These are phyloP conservation scores for Ispidina picta DNA, from an alignment of 2,797 vertebrate species.

Conservation along the genomic window DNA sequence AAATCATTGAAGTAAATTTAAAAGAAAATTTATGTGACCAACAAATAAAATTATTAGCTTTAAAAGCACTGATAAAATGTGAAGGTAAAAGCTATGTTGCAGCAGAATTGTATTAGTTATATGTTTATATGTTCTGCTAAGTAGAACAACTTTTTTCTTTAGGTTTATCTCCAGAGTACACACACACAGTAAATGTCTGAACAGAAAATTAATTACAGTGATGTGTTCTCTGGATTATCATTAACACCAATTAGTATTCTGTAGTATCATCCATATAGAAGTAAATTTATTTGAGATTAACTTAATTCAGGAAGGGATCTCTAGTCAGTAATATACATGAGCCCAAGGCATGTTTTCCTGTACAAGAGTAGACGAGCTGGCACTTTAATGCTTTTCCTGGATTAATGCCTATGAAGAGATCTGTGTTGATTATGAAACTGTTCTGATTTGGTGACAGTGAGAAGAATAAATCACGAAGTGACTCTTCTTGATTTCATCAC, in stretches of 20 bases:
- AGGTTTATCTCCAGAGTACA: neutral
- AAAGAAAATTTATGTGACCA: neutral
- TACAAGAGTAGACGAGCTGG: neutral
- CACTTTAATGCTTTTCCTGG: slow-evolving; percentile 1
- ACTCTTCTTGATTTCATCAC: slow-evolving; percentile 2
- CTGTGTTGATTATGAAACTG: slow-evolving; percentile 52
- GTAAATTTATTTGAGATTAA: neutral
- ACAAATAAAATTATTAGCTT: neutral
- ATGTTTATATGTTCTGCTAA: neutral
- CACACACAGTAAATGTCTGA: neutral
- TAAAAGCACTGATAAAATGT: neutral
- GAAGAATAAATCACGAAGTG: slow-evolving; percentile 4
- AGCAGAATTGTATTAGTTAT: neutral
- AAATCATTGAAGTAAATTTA: neutral
- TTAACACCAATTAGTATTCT: neutral
- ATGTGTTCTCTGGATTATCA: neutral
- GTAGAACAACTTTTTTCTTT: neutral
- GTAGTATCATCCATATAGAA: neutral
- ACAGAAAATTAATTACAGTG: neutral
- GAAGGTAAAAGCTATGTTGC: neutral
- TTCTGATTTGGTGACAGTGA: slow-evolving; percentile 23
- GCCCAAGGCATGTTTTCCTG: neutral
- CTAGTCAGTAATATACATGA: neutral
- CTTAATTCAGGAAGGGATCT: neutral
- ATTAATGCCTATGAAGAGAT: slow-evolving; percentile 2